Evolutionary conservation across 2,888 invertebrate genomes (phyloP).

Genomic region (Copidosoma aretas): DNA sequence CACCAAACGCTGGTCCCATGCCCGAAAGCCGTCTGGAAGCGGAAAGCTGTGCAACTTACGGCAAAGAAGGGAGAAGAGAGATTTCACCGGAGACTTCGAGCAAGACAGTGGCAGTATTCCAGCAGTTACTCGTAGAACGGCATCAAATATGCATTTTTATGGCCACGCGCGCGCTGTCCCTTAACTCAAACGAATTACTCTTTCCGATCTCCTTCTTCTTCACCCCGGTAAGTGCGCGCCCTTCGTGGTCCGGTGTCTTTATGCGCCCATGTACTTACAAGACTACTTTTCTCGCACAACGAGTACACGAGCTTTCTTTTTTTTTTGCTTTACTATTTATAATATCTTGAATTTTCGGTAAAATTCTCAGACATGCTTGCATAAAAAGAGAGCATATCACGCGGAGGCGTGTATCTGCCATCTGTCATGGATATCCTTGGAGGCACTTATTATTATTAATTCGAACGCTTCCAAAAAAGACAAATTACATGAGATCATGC

Average conservation of each 20-base stretch:
- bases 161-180: constrained; percentile 33
- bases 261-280: constrained; percentile 18
- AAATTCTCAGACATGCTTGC: background rate
- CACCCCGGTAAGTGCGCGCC: constrained; percentile 42
- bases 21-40: constrained; percentile 9
- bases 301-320: constrained; percentile 1
- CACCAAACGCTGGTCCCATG: constrained; percentile 11
- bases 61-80: background rate
- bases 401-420: no score
- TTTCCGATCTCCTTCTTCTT: background rate
- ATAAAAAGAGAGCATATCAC: no score
- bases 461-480: no score
- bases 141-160: constrained; percentile 51
- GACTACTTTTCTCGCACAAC: background rate
- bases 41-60: constrained; percentile 6
- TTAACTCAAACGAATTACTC: constrained; percentile 59
- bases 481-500: no score
- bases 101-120: background rate
- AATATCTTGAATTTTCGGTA: background rate
- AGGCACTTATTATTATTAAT: no score
- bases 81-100: background rate
- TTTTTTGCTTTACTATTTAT: constrained; percentile 6
- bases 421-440: no score
- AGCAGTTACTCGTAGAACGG: background rate
- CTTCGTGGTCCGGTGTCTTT: constrained; percentile 22